Evolutionary conservation across 2,888 invertebrate genomes (phyloP).

Genomic region (Erynnis tages): DNA sequence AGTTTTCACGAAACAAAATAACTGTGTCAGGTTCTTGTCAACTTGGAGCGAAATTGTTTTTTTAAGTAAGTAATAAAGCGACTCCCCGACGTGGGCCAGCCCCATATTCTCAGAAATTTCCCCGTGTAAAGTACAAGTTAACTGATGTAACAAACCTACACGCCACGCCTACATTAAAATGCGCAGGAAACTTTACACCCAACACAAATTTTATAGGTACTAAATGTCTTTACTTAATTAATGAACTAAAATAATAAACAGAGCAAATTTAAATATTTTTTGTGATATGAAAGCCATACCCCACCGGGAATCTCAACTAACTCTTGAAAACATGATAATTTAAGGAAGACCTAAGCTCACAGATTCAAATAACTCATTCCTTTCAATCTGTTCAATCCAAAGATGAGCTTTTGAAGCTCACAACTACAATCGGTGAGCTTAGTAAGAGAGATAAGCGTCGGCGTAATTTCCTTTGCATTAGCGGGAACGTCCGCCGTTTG

Average conservation of each 20-base stretch:
- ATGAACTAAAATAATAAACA: too few species aligned
- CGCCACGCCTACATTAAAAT: conserved; percentile 1
- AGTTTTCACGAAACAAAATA: conserved; percentile 20
- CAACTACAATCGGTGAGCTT: conserved; percentile 8
- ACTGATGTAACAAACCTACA: not conserved
- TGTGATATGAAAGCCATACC: too few species aligned
- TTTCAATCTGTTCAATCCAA: not conserved
- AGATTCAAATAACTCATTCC: too few species aligned
- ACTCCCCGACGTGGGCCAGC: not conserved
- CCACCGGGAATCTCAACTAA: too few species aligned
- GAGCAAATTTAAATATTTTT: too few species aligned
- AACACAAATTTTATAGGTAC: not conserved
- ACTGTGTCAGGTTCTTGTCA: conserved; percentile 28
- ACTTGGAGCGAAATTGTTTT: conserved; percentile 28
- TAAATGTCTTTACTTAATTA: too few species aligned
- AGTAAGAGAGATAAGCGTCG: conserved; percentile 4
- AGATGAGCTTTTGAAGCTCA: not conserved
- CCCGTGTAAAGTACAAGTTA: not conserved
- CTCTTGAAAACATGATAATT: too few species aligned
- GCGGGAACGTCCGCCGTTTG: conserved; percentile 38
- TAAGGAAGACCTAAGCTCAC: too few species aligned
- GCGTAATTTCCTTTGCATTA: conserved; percentile 30
- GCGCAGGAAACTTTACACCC: not conserved
- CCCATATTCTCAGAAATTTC: conserved; percentile 4
- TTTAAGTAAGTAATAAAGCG: conserved; percentile 16